Conservation (phyloP, 2,888 invertebrate species). For the Trachelus stipa region DNA sequence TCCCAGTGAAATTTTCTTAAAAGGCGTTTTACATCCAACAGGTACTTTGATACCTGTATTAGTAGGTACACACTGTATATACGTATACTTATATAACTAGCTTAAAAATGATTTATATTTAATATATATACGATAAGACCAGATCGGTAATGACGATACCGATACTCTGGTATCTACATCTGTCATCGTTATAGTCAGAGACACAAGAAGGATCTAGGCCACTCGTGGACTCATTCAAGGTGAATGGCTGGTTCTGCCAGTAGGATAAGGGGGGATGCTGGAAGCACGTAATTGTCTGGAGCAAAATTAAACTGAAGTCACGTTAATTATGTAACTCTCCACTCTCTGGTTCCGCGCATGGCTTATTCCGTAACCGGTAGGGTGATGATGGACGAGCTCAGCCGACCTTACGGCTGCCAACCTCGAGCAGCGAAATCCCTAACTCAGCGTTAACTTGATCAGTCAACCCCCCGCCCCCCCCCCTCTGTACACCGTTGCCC, state of each 20-base stretch:
- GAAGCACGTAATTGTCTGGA: slow-evolving; percentile 55
- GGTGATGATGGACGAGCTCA: slow-evolving; percentile 57
- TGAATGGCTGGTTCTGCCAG: slow-evolving; percentile 11
- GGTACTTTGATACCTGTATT: not conserved
- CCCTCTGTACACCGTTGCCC: slow-evolving; percentile 47
- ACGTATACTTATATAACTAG: not conserved
- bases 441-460: slow-evolving; percentile 64
- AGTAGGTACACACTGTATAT: not conserved
- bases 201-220: not conserved
- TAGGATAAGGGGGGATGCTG: not conserved
- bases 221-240: not conserved
- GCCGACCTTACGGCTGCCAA: slow-evolving; percentile 55
- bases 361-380: slow-evolving; percentile 44
- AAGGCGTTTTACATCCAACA: not conserved
- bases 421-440: slow-evolving; percentile 61
- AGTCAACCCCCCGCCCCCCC: slow-evolving; percentile 58
- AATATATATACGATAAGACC: not conserved
- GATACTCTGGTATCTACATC: not conserved
- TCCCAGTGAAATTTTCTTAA: not conserved
- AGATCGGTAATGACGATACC: not conserved
- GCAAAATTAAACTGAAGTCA: slow-evolving; percentile 65
- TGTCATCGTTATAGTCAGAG: not conserved
- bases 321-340: slow-evolving; percentile 62
- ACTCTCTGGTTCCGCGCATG: slow-evolving; percentile 42
- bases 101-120: not conserved